Evolutionary conservation across 2,888 invertebrate genomes (phyloP).

Genomic region (Villa cingulata): DNA sequence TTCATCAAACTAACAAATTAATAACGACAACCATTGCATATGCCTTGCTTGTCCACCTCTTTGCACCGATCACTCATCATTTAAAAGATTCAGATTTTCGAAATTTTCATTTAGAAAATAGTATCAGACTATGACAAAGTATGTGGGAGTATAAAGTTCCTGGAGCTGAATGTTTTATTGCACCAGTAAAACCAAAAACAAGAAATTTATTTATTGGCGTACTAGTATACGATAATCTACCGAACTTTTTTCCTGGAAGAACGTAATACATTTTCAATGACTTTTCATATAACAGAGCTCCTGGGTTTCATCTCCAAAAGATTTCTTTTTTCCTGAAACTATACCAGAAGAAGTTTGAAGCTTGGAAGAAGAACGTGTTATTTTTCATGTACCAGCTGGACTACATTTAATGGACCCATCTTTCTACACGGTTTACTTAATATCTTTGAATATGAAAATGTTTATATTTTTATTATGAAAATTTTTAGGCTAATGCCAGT

Average conservation of each 20-base stretch:
- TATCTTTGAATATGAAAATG: too few relatives aligned
- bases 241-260: constrained; percentile 71
- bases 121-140: constrained; percentile 88
- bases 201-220: constrained; percentile 52
- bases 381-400: constrained; percentile 67
- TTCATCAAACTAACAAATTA: too few relatives aligned
- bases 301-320: constrained; percentile 79
- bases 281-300: constrained; percentile 40
- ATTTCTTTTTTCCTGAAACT: constrained; percentile 79
- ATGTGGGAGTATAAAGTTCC: constrained; percentile 94
- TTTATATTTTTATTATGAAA: neutral
- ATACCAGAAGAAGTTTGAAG: constrained; percentile 88
- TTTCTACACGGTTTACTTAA: constrained; percentile 47
- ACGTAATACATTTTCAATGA: constrained; percentile 31
- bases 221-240: constrained; percentile 43
- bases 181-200: constrained; percentile 86
- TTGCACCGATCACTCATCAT: constrained; percentile 87
- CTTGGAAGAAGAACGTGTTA: constrained; percentile 82
- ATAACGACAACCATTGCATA: too few relatives aligned
- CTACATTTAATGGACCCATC: constrained; percentile 62
- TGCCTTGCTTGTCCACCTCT: constrained; percentile 92
- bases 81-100: constrained; percentile 92
- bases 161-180: constrained; percentile 84
- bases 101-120: constrained; percentile 87
- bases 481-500: constrained; percentile 56